phyloP scores from a whole-genome alignment of 1,140 invertebrate species.

The Plectrocnemia conspersa region DNA sequence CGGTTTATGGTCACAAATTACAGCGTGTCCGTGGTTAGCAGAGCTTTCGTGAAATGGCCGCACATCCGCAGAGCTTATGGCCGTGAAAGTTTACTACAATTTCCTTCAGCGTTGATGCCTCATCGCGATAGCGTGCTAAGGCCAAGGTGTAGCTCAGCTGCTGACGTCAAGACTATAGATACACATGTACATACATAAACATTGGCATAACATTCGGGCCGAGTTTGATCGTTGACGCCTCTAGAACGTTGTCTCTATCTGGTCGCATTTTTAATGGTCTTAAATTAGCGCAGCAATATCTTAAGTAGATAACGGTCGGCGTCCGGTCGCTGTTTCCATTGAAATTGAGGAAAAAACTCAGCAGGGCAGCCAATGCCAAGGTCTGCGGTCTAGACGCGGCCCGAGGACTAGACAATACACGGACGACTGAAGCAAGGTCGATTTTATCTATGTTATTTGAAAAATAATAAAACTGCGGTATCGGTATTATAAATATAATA shows the following conservation, averaged over 20 bases:
- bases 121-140: conserved; percentile 30
- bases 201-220: neutral
- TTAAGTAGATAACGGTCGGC: conserved; percentile 30
- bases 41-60: neutral
- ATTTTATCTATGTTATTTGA: too few relatives aligned
- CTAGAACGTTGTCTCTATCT: neutral
- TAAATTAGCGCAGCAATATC: conserved; percentile 24
- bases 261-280: conserved; percentile 26
- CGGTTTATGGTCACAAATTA: neutral
- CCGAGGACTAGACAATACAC: too few relatives aligned
- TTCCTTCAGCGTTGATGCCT: conserved; percentile 18
- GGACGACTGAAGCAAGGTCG: too few relatives aligned
- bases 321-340: conserved; percentile 22
- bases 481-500: too few relatives aligned
- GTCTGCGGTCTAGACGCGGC: neutral
- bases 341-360: conserved; percentile 10
- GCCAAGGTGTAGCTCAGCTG: conserved; percentile 26
- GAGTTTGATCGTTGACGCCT: neutral
- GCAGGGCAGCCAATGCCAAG: neutral
- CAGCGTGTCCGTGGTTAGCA: neutral
- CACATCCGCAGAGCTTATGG: neutral
- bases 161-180: conserved; percentile 16
- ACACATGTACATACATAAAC: too few relatives aligned
- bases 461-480: too few relatives aligned
- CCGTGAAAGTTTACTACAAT: conserved; percentile 31